Conservation (phyloP, 2,113 vertebrate genomes). For the Pithys albifrons region DNA sequence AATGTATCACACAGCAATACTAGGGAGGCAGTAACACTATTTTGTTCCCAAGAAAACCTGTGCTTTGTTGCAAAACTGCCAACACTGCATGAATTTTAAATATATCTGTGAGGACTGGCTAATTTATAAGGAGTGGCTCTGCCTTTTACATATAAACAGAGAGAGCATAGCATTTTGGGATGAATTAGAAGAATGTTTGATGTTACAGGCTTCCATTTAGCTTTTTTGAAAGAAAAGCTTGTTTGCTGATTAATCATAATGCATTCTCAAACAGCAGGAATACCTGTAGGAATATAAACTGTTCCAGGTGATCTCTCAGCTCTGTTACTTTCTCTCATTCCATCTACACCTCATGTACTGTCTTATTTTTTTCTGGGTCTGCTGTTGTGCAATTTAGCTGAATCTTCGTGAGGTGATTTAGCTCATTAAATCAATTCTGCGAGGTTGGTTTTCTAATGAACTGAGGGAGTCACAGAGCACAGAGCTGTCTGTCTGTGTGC, state of each 20-base stretch:
- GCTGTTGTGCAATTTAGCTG: neutral
- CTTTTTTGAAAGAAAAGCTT: neutral
- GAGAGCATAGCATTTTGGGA: neutral
- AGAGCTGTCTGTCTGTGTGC: neutral
- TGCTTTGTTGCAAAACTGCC: neutral
- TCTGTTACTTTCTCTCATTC: neutral
- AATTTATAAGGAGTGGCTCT: neutral
- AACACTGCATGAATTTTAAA: neutral
- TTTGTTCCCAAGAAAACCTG: neutral
- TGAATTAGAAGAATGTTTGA: neutral
- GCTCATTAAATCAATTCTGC: neutral
- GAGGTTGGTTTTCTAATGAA: neutral
- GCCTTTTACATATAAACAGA: neutral
- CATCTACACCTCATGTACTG: neutral
- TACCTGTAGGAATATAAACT: neutral
- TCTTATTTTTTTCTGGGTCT: neutral
- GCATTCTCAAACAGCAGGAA: neutral
- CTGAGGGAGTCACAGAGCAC: neutral
- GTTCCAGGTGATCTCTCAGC: neutral
- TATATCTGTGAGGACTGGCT: neutral
- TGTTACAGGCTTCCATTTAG: neutral
- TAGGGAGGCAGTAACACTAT: neutral
- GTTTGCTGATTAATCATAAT: neutral
- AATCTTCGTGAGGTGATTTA: neutral
- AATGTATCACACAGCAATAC: neutral